Conservation (phyloP, 2,113 vertebrate species). For the Coreoperca whiteheadi region DNA sequence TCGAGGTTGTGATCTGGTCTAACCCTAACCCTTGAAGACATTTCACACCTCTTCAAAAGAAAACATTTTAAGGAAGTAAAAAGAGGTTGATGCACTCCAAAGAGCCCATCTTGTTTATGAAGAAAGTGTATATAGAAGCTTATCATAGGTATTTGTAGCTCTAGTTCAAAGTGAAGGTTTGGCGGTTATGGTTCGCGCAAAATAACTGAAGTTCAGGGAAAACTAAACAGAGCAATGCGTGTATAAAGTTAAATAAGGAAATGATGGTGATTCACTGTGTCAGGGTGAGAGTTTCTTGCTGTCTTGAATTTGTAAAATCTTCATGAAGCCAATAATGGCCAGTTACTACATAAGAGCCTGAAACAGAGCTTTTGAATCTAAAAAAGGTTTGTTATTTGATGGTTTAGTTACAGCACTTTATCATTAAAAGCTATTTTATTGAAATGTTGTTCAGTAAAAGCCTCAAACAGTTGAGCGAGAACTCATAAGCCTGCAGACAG, state of each 20-base stretch:
- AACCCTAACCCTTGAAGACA: too few relatives aligned
- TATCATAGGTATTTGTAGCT: slow-evolving; percentile 24
- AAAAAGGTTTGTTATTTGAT: neutral
- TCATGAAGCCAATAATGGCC: too few relatives aligned
- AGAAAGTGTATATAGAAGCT: slow-evolving; percentile 58
- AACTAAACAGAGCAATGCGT: neutral
- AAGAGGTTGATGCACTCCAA: slow-evolving; percentile 44
- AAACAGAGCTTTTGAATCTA: neutral
- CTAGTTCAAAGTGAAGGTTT: slow-evolving; percentile 13
- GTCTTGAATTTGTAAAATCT: neutral
- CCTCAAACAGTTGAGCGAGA: neutral
- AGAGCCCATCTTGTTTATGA: slow-evolving; percentile 54
- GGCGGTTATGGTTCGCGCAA: neutral
- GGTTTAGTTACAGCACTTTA: neutral
- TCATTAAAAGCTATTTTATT: neutral
- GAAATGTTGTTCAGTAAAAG: neutral
- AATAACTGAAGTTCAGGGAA: slow-evolving; percentile 31
- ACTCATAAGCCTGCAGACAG: slow-evolving; percentile 11
- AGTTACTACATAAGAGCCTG: neutral
- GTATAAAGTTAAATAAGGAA: slow-evolving; percentile 43
- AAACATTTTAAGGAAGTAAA: slow-evolving; percentile 23
- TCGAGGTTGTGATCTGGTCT: neutral
- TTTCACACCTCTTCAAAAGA: neutral
- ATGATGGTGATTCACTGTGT: slow-evolving; percentile 57
- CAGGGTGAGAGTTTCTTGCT: slow-evolving; percentile 3